These are phyloP conservation scores for Scarus forsteni DNA, from an alignment of 2,797 vertebrate species.

Conservation along the genomic window DNA sequence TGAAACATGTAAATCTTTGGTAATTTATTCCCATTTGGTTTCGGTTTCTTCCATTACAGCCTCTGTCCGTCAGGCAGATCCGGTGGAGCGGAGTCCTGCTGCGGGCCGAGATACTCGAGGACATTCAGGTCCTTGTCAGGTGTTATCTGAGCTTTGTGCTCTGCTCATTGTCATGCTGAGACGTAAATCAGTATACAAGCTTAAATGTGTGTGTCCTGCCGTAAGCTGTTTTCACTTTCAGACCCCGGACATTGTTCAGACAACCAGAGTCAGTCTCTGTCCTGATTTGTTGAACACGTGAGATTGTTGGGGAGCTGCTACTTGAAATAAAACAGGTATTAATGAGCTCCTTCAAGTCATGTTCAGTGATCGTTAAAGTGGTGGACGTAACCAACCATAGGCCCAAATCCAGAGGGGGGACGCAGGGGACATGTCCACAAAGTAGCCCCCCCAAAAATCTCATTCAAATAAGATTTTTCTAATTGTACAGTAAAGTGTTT, in stretches of 20 bases:
- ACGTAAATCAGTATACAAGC: slow-evolving; percentile 4
- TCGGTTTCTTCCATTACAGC: background rate
- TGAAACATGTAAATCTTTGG: background rate
- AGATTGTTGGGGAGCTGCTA: background rate
- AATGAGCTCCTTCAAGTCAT: background rate
- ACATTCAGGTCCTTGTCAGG: background rate
- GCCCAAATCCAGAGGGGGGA: too few relatives aligned
- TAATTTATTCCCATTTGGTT: background rate
- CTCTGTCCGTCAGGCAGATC: background rate
- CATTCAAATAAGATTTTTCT: too few relatives aligned
- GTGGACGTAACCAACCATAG: too few relatives aligned
- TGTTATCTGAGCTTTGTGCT: slow-evolving; percentile 14
- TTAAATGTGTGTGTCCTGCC: background rate
- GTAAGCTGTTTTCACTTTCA: background rate
- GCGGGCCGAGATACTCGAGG: background rate
- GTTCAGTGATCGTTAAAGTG: too few relatives aligned
- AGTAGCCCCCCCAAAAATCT: too few relatives aligned
- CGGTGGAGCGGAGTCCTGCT: background rate
- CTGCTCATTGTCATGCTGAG: slow-evolving; percentile 5
- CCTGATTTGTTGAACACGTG: background rate
- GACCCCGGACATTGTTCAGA: background rate
- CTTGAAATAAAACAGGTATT: too few relatives aligned
- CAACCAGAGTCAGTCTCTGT: background rate
- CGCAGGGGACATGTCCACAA: too few relatives aligned
- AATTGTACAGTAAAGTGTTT: too few relatives aligned